Percentiles rank a stretch among this genome's conserved stretches.
phyloP scores from a whole-genome alignment of 2,797 vertebrate genomes.

The Ctenopoma kingsleyae region DNA sequence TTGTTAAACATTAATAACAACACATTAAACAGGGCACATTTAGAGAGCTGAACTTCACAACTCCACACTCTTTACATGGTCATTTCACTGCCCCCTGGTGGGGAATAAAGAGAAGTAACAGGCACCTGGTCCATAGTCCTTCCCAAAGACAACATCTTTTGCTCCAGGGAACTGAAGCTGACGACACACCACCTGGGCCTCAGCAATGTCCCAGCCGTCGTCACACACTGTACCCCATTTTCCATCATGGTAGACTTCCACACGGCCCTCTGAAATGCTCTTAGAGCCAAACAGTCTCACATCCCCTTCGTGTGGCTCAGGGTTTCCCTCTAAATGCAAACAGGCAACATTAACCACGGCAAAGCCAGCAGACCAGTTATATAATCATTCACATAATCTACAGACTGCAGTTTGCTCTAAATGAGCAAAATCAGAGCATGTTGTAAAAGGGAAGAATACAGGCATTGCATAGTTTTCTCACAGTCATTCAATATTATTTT shows the following conservation, averaged over 20 bases:
- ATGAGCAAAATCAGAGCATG: too few relatives aligned
- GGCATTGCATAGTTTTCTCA: not conserved
- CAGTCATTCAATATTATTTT: not conserved
- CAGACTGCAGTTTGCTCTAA: not conserved
- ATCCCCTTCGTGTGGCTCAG: conserved; percentile 55
- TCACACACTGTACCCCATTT: conserved; percentile 84
- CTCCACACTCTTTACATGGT: not conserved
- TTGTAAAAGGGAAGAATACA: not conserved
- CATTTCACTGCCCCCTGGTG: conserved; percentile 63
- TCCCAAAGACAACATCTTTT: conserved; percentile 53
- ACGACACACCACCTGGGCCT: conserved; percentile 80
- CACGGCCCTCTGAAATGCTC: conserved; percentile 69
- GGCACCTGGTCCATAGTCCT: conserved; percentile 70
- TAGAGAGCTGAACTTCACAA: not conserved
- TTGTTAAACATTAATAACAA: not conserved
- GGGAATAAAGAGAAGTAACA: conserved; percentile 18
- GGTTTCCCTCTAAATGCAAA: conserved; percentile 9
- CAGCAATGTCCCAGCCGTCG: conserved; percentile 74
- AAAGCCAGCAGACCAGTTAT: not conserved
- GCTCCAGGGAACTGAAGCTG: conserved; percentile 79
- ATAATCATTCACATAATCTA: not conserved
- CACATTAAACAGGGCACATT: not conserved
- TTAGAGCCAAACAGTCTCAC: conserved; percentile 70
- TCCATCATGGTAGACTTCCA: conserved; percentile 80
- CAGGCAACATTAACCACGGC: not conserved